Evolutionary conservation across 2,888 invertebrate species (phyloP), one percentile per base, ranked within the genome.

Genomic region (Acrobasis suavella): DNA sequence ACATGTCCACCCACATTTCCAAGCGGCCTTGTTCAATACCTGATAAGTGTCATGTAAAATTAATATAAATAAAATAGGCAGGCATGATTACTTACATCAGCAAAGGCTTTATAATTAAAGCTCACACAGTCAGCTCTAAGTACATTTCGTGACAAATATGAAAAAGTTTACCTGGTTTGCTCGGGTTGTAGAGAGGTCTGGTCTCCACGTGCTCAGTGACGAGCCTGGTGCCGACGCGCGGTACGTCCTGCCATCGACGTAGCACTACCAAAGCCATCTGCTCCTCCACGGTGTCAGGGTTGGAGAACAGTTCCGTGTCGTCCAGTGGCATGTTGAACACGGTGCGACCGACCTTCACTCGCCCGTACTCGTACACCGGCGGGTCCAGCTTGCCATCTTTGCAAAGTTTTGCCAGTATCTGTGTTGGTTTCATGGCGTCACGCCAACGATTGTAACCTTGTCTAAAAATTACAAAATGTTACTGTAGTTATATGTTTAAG

Each of bases 1-100:
- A 98, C 96, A 98, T 97, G 77, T 98, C 98, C 1, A 98, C 96
- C 97, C 97, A 98, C 97, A 98, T 96, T 85, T 98, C 96, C 16
- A 98, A 80, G 78, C 97, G 97, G 0, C 98, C 98, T 93, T 97
- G 96, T 76, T 96, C 96, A 64, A 97, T 96, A 10, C 97, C 97
- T 92, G 51, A 5, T 32, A 22, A n/a, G 22, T 22, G 22, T 22
- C 22, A 22, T 22, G 22, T 32, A 32, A 32, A 32, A 32, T 32
- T 5, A 32, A 32, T 32, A 7, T 5, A 16, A 52, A 50, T 62
- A 58, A 63, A 46, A 42, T 64, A 32, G 52, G 38, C 38, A 32
- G 15, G 51, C 14, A 22, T 6, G 8, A 7, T 32, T 32, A 32
- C 5, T 7, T 32, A 32, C 7, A 32, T 32, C 7, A 32, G 32